Base-by-base conservation (phyloP, 2,797 vertebrate species). In the Eurystomus glaucurus region DNA sequence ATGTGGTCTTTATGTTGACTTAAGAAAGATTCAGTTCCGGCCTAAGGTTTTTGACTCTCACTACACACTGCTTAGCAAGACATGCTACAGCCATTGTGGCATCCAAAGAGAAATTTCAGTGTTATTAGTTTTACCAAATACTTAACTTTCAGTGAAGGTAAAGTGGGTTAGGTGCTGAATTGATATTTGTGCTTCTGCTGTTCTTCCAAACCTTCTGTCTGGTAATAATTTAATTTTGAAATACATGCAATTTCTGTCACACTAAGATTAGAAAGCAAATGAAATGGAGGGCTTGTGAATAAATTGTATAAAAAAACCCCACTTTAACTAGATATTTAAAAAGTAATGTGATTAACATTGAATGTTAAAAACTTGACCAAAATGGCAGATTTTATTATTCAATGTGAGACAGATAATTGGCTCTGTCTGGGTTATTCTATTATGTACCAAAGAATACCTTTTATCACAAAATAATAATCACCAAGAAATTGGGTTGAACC, bases 391-490 rank as follows among this genome's bases (percentile, higher is more conserved):
- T 86, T 95, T 94, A 74, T 88, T 84, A 76, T 95, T 96, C 95
- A 93, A 2, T 69, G 17, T 60, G 50, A 74, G 60, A 70, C 43
- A 66, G 70, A 93, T 97, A 97, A 96, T 96, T 97, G 93, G 51
- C 35, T 80, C 83, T 91, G 58, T 85, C 69, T 80, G 93, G 37
- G 28, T 94, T 97, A 87, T 89, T 85, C 75, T 92, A 85, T 85
- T 92, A 74, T 96, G 71, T 77, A 74, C 57, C 37, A 64, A 93
- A 96, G 54, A 97, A 94, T 94, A 75, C 48, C 46, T 91, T 94
- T 95, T 64, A 95, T 96, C 10, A 75, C 88, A 94, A 94, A 91
- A 80, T 81, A 97, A 94, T 93, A 91, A 89, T 95, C 76, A 84
- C 72, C 68, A 91, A 90, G 74, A 92, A 93, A 94, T 88, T 87